A percentile compares a stretch with the other conserved stretches of the same genome.
Conservation (phyloP, 2,797 vertebrate genomes). For the Pogoniulus pusillus region DNA sequence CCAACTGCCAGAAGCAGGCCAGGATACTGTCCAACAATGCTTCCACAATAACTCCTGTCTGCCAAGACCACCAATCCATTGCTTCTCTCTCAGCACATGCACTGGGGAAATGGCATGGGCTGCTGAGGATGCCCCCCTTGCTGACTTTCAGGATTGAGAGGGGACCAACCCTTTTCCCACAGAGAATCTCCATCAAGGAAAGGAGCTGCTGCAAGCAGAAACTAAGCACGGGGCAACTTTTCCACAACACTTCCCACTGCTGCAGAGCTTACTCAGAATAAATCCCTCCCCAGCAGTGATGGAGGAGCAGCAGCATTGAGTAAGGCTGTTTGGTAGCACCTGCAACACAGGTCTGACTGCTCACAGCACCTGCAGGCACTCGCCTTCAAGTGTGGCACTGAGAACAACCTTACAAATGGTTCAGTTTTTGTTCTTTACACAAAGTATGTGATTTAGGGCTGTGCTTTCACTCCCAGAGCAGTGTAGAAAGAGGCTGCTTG, state of each 20-base stretch:
- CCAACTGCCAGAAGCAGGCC: not conserved
- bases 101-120: not conserved
- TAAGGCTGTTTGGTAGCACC: not conserved
- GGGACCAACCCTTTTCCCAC: not conserved
- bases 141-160: not conserved
- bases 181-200: not conserved
- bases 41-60: not conserved
- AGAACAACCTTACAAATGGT: not conserved
- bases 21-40: not conserved
- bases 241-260: rapidly evolving
- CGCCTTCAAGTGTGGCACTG: not conserved
- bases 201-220: not conserved
- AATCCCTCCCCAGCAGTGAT: not conserved
- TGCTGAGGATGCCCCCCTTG: not conserved
- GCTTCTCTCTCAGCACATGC: not conserved
- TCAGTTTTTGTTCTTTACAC: not conserved
- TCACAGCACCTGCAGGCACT: rapidly evolving
- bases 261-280: not conserved
- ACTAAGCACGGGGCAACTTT: not conserved
- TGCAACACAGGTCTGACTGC: not conserved
- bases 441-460: not conserved
- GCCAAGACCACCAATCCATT: not conserved
- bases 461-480: not conserved
- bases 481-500: not conserved
- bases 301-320: not conserved